Base-by-base conservation (phyloP, 2,888 invertebrate species). In the Drosophila formosana region DNA sequence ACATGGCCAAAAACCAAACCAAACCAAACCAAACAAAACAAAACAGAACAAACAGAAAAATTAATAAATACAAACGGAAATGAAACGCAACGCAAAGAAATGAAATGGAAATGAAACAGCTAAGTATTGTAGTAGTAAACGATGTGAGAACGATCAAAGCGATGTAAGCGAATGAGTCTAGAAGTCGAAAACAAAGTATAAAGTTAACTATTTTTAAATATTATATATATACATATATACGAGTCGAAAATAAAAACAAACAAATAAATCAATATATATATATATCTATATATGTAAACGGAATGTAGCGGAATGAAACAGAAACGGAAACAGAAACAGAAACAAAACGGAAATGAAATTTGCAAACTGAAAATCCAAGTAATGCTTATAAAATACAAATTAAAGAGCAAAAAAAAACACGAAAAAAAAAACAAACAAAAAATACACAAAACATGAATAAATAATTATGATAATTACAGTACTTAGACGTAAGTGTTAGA, bases 141-240 rank as follows among this genome's bases (percentile, higher is more conserved):
- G 45, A 37, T 23, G 46, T 62, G 52, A 67, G 30, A 55, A 58
- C 61, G 37, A 53, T 51, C 50, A 55, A 53, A 61, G 45, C 13
- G 11, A 57, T 46, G 50, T 51, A 62, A 23, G 50, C 32, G 25
- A 11, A 34, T 37, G 47, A 46, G 67, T 61, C 75, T 57, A 58
- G 56, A 64, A 66, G 75, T 88, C 65, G 79, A 82, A 89, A 80
- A 88, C 80, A 89, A 84, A 90, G 91, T 90, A 90, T 90, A 90
- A 91, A 90, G 90, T 90, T 90, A 90, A 90, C 90, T 90, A 90
- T 90, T 90, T 90, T 90, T 91, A 91, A 88, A 90, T 71, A 84
- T 69, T 25, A 55, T 34, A 69, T 58, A 82, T 64, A 75, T 56
- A 56, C 39, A 58, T 32, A 75, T 65, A 70, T 60, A 61, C 61